Evolutionary conservation across 2,888 invertebrate species (phyloP), one percentile per base, ranked within the genome.

Genomic region (Morinoia aosen): DNA sequence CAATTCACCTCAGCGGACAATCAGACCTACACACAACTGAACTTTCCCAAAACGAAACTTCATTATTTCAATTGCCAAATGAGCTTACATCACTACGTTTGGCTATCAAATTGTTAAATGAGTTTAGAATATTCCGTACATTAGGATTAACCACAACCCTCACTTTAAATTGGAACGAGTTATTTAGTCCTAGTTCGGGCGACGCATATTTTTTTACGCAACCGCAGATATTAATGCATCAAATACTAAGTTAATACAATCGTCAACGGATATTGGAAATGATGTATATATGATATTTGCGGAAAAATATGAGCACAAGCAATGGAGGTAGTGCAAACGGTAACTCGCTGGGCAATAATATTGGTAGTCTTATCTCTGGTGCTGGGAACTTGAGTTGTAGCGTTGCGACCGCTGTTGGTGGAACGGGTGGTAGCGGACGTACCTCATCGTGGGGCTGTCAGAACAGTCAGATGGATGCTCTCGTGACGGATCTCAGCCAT

Each of bases 401-500:
- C 12, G 57, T 39, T 93, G 93, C 33, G 90, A 88, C 90, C 48
- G 93, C 58, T 64, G 76, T 91, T 91, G 91, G 91, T 95, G 95
- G 94, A 76, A 58, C 94, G n/a, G 58, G 88, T 88, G 91, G 56
- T 58, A 56, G 95, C 14, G 64, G 94, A 61, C 88, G 0, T 91
- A 61, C 95, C 76, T 64, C 88, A 88, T 88, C 88, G 10, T 90
- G 88, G 57, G 57, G 61, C 76, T 76, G 58, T 16, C 95, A n/a
- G n/a, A n/a, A n/a, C n/a, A n/a, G n/a, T n/a, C n/a, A 48, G 48
- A 96, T 96, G 96, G 96, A 96, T 90, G 96, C 96, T 64, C 96
- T 96, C 8, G 96, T 96, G 64, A 96, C 96, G 94, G 96, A 96
- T 95, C 96, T 96, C 64, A 96, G 96, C 95, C 96, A 96, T 88